Percentiles rank a stretch among this genome's conserved stretches.
Evolutionary conservation across 2,113 vertebrate genomes (phyloP).

Genomic region (Myrmecophaga tridactyla): DNA sequence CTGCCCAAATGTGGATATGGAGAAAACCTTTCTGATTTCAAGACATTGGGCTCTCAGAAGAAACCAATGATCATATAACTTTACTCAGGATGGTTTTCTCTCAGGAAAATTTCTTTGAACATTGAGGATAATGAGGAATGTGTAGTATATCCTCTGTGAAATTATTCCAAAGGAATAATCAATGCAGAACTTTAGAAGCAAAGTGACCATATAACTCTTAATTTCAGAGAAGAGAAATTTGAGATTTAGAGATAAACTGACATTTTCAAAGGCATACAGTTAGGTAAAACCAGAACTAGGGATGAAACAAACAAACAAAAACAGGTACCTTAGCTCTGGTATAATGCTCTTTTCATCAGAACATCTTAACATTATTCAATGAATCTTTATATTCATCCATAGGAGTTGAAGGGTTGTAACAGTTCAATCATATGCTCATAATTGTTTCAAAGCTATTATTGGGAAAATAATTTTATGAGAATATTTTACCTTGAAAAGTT

Average conservation of each 20-base stretch:
- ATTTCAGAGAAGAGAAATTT: not conserved
- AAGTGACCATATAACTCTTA: not conserved
- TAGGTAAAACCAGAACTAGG: not conserved
- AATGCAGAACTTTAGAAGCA: not conserved
- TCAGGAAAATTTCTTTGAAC: rapidly evolving
- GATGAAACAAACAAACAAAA: not conserved
- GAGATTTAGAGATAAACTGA: not conserved
- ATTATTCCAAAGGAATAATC: not conserved
- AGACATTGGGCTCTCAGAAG: rapidly evolving
- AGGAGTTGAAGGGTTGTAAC: too few relatives aligned
- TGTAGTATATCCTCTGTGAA: not conserved
- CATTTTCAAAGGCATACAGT: rapidly evolving
- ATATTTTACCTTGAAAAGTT: not conserved
- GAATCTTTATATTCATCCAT: too few relatives aligned
- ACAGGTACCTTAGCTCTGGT: too few relatives aligned
- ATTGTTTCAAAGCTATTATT: not conserved
- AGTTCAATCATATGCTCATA: too few relatives aligned
- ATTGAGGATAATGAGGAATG: not conserved
- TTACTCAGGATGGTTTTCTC: not conserved
- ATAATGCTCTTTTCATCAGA: too few relatives aligned
- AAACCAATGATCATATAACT: too few relatives aligned
- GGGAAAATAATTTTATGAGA: not conserved
- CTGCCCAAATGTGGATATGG: not conserved
- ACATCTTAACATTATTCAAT: too few relatives aligned
- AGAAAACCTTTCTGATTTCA: not conserved